These are phyloP conservation scores for Spisula subtruncata DNA, from an alignment of 2,888 invertebrate species.

Conservation along the genomic window DNA sequence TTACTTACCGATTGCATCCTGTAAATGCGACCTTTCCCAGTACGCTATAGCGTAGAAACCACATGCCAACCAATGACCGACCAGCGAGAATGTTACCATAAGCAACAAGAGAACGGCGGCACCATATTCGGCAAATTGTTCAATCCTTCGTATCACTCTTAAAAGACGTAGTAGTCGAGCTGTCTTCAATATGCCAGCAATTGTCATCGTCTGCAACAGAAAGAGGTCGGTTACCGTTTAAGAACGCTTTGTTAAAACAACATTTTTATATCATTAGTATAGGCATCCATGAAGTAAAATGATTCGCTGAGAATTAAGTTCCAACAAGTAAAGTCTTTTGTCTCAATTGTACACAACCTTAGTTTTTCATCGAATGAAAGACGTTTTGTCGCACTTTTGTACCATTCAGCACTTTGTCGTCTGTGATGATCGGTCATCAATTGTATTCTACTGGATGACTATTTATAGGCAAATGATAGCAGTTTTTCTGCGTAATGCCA, in stretches of 20 bases:
- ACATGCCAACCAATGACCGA: constrained; percentile 88
- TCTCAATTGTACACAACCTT: too few relatives aligned
- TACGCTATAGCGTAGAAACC: constrained; percentile 88
- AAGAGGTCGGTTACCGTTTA: not conserved
- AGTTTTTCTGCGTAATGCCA: not conserved
- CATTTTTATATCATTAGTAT: too few relatives aligned
- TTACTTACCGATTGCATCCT: constrained; percentile 76
- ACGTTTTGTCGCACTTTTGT: too few relatives aligned
- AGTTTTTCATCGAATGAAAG: too few relatives aligned
- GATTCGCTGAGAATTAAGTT: too few relatives aligned
- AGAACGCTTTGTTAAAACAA: too few relatives aligned
- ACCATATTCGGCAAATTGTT: constrained; percentile 88
- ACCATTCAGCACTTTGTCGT: not conserved
- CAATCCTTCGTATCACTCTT: constrained; percentile 86
- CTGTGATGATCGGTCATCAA: not conserved
- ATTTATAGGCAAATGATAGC: not conserved
- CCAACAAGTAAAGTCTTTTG: too few relatives aligned
- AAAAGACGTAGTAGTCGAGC: constrained; percentile 86
- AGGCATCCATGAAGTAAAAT: too few relatives aligned
- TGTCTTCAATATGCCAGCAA: constrained; percentile 87
- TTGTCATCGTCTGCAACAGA: constrained; percentile 78
- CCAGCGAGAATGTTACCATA: constrained; percentile 87
- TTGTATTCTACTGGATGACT: not conserved
- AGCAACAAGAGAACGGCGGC: constrained; percentile 87
- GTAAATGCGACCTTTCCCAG: constrained; percentile 84